Evolutionary conservation across 1,140 invertebrate genomes (phyloP).

Genomic region (Megalopta genalis): DNA sequence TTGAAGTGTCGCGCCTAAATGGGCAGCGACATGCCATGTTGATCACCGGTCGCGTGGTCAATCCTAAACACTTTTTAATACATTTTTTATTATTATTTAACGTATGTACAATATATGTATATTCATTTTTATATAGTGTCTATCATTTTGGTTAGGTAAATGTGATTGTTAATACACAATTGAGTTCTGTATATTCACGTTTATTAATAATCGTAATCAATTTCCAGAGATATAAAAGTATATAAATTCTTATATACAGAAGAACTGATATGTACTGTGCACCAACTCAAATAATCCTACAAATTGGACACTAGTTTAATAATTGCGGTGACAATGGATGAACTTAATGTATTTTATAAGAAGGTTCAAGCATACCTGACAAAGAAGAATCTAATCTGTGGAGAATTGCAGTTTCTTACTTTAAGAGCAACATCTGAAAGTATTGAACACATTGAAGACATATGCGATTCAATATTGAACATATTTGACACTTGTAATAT

Average conservation of each 20-base stretch:
- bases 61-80: no score
- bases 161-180: neutral
- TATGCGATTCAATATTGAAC: slow-evolving; percentile 57
- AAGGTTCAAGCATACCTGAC: slow-evolving; percentile 66
- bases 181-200: neutral
- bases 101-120: no score
- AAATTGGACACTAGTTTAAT: neutral
- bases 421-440: slow-evolving; percentile 69
- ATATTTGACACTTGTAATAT: slow-evolving; percentile 52
- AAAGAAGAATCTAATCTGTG: slow-evolving; percentile 65
- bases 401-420: slow-evolving; percentile 62
- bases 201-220: neutral
- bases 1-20: no score
- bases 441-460: slow-evolving; percentile 54
- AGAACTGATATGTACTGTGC: neutral
- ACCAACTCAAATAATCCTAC: neutral
- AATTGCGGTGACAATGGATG: slow-evolving; percentile 11
- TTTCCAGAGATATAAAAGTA: slow-evolving; percentile 5
- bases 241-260: neutral
- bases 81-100: no score
- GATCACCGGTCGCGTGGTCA: no score
- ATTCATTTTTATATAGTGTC: slow-evolving; percentile 5
- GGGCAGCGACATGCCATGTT: no score
- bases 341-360: slow-evolving; percentile 66
- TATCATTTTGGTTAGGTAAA: neutral